Evolutionary conservation across 2,113 vertebrate genomes (phyloP).

Genomic region (Mixornis gularis): DNA sequence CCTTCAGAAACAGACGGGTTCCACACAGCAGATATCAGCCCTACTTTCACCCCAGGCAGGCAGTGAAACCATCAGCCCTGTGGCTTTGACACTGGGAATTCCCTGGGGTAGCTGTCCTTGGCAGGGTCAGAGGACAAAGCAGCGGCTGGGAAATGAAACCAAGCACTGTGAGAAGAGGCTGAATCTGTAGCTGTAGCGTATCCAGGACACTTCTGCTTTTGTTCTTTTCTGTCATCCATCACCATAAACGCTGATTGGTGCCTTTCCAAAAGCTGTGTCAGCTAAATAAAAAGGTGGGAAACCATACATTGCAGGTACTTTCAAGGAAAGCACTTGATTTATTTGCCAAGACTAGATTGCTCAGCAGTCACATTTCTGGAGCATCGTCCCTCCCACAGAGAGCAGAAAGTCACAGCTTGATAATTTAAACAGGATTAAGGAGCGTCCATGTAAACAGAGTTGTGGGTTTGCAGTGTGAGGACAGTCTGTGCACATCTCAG

Average conservation of each 20-base stretch:
- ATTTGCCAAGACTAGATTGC: neutral
- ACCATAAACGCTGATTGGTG: neutral
- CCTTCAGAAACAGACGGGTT: neutral
- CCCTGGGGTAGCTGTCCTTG: neutral
- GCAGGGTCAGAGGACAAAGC: neutral
- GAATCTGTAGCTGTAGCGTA: neutral
- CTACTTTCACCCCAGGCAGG: neutral
- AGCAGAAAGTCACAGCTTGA: neutral
- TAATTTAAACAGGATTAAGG: slow-evolving; percentile 4
- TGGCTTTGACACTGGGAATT: neutral
- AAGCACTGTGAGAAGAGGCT: neutral
- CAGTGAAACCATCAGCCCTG: neutral
- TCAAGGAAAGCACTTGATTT: neutral
- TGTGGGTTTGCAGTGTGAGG: neutral
- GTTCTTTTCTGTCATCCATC: neutral
- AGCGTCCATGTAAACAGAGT: neutral
- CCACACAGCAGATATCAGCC: neutral
- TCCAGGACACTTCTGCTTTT: neutral
- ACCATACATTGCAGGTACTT: neutral
- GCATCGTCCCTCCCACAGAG: neutral
- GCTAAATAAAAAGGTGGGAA: neutral
- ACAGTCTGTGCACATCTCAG: neutral
- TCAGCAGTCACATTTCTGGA: neutral
- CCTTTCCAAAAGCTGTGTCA: neutral
- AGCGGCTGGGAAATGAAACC: slow-evolving; percentile 17